A percentile compares a stretch with the other conserved stretches of the same genome.
These are phyloP conservation scores for Diplodus puntazzo DNA, from an alignment of 2,797 vertebrate species.

Conservation along the genomic window DNA sequence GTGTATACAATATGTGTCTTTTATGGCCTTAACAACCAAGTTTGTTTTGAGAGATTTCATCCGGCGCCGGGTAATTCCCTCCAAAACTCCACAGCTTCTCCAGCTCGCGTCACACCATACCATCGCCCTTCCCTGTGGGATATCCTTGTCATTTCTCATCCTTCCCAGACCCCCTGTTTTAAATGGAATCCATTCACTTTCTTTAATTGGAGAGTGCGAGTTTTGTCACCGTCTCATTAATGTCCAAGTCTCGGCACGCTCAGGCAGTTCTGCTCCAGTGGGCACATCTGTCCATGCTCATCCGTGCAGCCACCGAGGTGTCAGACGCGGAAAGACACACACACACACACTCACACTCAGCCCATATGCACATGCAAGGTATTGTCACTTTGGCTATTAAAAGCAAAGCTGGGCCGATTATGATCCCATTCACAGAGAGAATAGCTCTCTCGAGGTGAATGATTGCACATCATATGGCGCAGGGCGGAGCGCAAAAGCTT, in stretches of 20 bases:
- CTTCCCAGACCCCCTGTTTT: constrained; percentile 62
- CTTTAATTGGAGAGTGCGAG: constrained; percentile 82
- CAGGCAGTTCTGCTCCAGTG: constrained; percentile 80
- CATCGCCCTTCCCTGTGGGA: constrained; percentile 50
- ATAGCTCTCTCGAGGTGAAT: constrained; percentile 80
- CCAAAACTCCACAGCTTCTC: constrained; percentile 7
- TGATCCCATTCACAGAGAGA: constrained; percentile 83
- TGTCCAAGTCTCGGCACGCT: constrained; percentile 78
- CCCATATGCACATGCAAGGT: constrained; percentile 68
- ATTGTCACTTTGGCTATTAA: constrained; percentile 87
- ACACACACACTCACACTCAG: constrained; percentile 44
- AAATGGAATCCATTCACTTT: constrained; percentile 79
- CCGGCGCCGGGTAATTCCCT: constrained; percentile 5
- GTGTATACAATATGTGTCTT: neutral
- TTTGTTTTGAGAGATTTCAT: constrained; percentile 6
- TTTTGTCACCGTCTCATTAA: constrained; percentile 87
- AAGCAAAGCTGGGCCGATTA: constrained; percentile 84
- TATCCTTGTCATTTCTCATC: constrained; percentile 63
- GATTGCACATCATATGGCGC: constrained; percentile 81
- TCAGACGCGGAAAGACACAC: constrained; percentile 78
- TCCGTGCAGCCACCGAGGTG: constrained; percentile 82
- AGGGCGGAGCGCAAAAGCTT: constrained; percentile 64
- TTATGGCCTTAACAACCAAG: neutral
- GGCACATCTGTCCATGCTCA: constrained; percentile 84
- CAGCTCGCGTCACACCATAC: constrained; percentile 29